phyloP scores from a whole-genome alignment of 2,888 invertebrate species.

The Therioaphis trifolii region DNA sequence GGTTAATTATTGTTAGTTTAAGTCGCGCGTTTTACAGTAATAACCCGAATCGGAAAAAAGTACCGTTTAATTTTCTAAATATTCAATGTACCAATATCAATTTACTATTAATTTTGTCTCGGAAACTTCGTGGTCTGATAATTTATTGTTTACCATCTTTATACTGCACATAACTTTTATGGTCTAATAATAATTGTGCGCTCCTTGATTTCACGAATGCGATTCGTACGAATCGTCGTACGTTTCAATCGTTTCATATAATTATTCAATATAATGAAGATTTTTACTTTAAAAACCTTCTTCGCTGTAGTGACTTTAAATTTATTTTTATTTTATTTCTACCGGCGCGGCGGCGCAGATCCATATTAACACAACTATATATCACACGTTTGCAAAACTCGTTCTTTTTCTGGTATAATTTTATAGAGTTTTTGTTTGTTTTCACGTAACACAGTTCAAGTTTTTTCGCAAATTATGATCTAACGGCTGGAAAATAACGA shows the following conservation, averaged over 20 bases:
- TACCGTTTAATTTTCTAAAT: too few species aligned
- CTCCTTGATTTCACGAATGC: too few species aligned
- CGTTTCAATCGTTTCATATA: too few species aligned
- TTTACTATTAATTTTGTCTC: background rate
- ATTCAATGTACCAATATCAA: too few species aligned
- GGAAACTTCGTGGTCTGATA: slow-evolving; percentile 30
- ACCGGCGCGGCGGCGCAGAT: too few species aligned
- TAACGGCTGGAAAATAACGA: background rate
- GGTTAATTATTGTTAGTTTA: slow-evolving; percentile 48
- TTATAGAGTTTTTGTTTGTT: background rate
- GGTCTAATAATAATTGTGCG: slow-evolving; percentile 6
- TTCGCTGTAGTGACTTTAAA: too few species aligned
- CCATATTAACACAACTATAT: too few species aligned
- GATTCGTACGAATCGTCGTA: too few species aligned
- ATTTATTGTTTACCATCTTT: background rate
- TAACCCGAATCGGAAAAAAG: background rate
- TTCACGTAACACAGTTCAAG: background rate
- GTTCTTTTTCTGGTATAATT: background rate
- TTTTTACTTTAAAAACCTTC: too few species aligned
- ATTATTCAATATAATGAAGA: too few species aligned
- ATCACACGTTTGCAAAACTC: too few species aligned
- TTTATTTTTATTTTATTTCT: too few species aligned
- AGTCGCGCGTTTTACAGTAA: background rate
- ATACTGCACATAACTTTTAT: background rate
- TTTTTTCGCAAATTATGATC: background rate